Conservation (phyloP, 2,797 vertebrate species). For the Sciurus carolinensis region DNA sequence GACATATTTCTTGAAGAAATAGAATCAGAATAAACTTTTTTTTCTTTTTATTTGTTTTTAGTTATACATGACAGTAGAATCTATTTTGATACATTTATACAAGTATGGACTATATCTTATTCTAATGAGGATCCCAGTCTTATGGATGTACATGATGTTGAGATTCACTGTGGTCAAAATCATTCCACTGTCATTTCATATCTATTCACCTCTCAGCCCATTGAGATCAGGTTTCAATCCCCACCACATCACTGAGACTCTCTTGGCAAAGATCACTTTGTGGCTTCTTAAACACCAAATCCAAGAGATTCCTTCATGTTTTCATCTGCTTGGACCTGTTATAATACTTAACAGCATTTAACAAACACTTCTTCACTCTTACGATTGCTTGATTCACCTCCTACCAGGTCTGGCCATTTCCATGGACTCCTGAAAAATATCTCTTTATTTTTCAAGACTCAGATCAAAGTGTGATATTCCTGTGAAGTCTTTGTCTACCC, state of each 20-base stretch:
- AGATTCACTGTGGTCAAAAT: too few species aligned
- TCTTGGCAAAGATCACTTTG: not conserved
- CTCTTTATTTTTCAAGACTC: slow-evolving; percentile 24
- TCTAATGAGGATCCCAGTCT: too few species aligned
- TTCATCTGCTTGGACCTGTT: not conserved
- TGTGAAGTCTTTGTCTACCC: not conserved
- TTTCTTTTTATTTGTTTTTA: too few species aligned
- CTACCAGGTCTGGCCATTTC: not conserved
- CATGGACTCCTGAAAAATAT: not conserved
- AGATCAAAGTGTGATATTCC: not conserved
- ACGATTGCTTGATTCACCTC: not conserved
- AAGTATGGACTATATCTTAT: too few species aligned
- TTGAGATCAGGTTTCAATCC: not conserved
- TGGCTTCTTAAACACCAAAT: not conserved
- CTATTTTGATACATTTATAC: too few species aligned
- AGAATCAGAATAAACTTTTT: not conserved
- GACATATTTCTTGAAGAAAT: not conserved
- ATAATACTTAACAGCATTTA: not conserved
- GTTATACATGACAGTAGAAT: too few species aligned
- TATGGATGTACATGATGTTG: too few species aligned
- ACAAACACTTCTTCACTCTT: not conserved
- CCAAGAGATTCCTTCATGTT: not conserved
- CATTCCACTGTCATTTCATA: too few species aligned
- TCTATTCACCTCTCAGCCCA: not conserved
- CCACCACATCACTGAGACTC: not conserved